These are phyloP conservation scores for Pseudopleuronectes americanus DNA, from an alignment of 2,797 vertebrate species.

Conservation along the genomic window DNA sequence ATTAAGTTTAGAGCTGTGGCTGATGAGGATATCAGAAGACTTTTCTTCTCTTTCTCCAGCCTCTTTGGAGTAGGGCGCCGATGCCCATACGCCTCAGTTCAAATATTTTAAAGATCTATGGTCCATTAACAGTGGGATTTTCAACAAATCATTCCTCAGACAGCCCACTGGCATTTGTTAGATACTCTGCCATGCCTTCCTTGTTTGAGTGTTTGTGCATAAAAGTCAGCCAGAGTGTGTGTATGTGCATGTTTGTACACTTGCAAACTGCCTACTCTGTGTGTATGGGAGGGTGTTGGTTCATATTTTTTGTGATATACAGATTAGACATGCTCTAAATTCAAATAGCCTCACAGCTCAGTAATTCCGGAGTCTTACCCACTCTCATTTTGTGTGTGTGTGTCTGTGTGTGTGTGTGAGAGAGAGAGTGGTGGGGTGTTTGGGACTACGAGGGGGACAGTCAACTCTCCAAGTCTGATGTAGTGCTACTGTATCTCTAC, in stretches of 20 bases:
- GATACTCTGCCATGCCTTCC: neutral
- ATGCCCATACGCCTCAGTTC: slow-evolving; percentile 20
- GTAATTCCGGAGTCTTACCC: slow-evolving; percentile 38
- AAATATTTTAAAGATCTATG: slow-evolving; percentile 56
- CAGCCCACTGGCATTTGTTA: slow-evolving; percentile 52
- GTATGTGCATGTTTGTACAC: slow-evolving; percentile 5
- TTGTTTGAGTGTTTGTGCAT: slow-evolving; percentile 1
- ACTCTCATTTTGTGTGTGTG: slow-evolving; percentile 11
- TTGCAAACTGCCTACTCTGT: slow-evolving; percentile 38
- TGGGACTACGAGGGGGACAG: slow-evolving; percentile 26
- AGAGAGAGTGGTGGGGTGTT: neutral
- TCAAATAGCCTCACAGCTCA: slow-evolving; percentile 55
- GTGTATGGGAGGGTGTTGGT: slow-evolving; percentile 28
- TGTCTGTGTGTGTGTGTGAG: slow-evolving; percentile 4
- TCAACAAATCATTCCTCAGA: slow-evolving; percentile 50
- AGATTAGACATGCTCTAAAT: slow-evolving; percentile 65
- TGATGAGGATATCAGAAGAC: slow-evolving; percentile 60
- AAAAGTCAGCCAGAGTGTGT: no score
- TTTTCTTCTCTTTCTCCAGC: slow-evolving; percentile 45
- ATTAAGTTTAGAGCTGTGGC: slow-evolving; percentile 59
- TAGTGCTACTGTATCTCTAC: slow-evolving; percentile 38
- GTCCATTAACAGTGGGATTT: slow-evolving; percentile 53
- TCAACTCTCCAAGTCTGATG: slow-evolving; percentile 31
- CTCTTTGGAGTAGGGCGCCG: slow-evolving; percentile 26
- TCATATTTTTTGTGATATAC: slow-evolving; percentile 64